Evolutionary conservation across 2,797 vertebrate genomes (phyloP), one percentile per base, ranked within the genome.

Genomic region (Vipera ursinii): DNA sequence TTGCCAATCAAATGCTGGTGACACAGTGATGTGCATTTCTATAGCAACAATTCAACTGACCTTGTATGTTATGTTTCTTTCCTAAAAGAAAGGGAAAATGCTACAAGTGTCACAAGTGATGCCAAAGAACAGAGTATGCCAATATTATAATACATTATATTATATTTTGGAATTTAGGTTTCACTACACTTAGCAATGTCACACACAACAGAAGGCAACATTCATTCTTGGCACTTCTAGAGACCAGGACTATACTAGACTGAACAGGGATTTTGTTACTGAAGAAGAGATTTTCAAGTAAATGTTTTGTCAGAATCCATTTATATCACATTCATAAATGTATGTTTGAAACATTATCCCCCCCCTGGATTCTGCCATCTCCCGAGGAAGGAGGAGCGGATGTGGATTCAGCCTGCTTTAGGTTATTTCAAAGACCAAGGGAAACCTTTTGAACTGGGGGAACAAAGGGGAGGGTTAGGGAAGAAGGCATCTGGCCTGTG

Each of bases 11-110:
- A 90, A 32, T 2, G 7, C 22, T 26, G 24, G 69, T 91, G 93
- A 87, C 94, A 87, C 69, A 90, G 73, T 22, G 8, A 32, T 28
- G 48, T 32, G 44, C 94, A 88, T 69, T 48, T 69, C 57, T 61
- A 32, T 82, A 90, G 48, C 44, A 44, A 44, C 90, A 92, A 65
- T 17, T 91, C 91, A 63, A 65, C 24, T 73, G 93, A 10, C 44
- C 60, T 51, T n/a, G 0, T 2, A 53, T 22, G 85, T 32, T 26
- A 53, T 92, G 93, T 17, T 86, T 60, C 4, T 86, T 87, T 94
- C 28, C 48, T 56, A 85, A 91, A 91, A 87, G 51, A 94, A 93
- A 88, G 12, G 14, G 92, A 96, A 95, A 93, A 90, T 28, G 48
- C 7, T 90, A 55, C 85, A 94, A 51, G 13, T 93, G 48, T 10